These are phyloP conservation scores for Tetramorium alpestre DNA, from an alignment of 1,140 invertebrate genomes.

Conservation along the genomic window DNA sequence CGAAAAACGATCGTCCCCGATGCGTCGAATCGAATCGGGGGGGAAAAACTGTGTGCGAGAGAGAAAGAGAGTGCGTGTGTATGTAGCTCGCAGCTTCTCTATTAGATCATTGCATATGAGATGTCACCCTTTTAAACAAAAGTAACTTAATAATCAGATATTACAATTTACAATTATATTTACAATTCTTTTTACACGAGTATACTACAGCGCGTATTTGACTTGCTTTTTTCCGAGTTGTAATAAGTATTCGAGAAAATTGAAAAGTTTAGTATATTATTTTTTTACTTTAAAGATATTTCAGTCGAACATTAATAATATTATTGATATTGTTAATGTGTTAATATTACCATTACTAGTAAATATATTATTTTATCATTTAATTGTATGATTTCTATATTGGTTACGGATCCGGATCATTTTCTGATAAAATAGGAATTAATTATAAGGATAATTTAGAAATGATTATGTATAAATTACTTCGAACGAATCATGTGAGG, in stretches of 20 bases:
- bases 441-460: slow-evolving; percentile 29
- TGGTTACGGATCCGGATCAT: not conserved
- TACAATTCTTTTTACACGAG: slow-evolving; percentile 16
- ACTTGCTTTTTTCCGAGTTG: not conserved
- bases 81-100: slow-evolving; percentile 62
- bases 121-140: slow-evolving; percentile 21
- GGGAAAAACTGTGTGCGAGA: slow-evolving; percentile 47
- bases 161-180: not conserved
- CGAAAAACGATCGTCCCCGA: slow-evolving; percentile 65
- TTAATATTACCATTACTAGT: slow-evolving; percentile 21
- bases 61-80: slow-evolving; percentile 22
- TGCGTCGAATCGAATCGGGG: slow-evolving; percentile 46
- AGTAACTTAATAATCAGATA: slow-evolving; percentile 13
- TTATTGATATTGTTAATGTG: not conserved
- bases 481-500: slow-evolving; percentile 11
- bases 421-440: slow-evolving; percentile 20
- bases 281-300: slow-evolving; percentile 26
- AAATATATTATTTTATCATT: not conserved
- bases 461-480: not conserved
- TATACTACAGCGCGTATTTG: not conserved
- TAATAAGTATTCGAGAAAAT: not conserved
- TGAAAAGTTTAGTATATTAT: not conserved
- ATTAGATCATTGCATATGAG: slow-evolving; percentile 54
- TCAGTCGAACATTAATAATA: not conserved
- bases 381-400: slow-evolving; percentile 7